These are phyloP conservation scores for Carollia perspicillata DNA, from an alignment of 2,113 vertebrate genomes.

Conservation along the genomic window DNA sequence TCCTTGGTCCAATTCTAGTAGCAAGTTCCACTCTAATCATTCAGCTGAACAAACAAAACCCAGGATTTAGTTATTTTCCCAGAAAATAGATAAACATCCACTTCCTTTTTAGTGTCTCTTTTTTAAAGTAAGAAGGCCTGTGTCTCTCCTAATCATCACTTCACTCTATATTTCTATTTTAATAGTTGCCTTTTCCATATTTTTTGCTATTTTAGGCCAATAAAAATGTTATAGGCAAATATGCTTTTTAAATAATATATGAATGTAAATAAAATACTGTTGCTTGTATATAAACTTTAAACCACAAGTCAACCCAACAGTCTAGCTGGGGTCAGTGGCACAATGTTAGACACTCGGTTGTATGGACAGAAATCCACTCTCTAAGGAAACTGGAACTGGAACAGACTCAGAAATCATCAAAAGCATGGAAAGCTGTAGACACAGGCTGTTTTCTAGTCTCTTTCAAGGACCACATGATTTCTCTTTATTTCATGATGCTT, in stretches of 20 bases:
- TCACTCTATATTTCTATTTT: conserved; percentile 72
- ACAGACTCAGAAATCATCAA: not conserved
- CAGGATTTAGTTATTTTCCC: conserved; percentile 85
- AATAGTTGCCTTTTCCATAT: conserved; percentile 67
- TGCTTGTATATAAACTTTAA: conserved; percentile 12
- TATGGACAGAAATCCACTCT: not conserved
- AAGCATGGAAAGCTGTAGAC: not conserved
- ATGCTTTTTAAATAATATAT: conserved; percentile 12
- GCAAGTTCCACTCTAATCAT: conserved; percentile 76
- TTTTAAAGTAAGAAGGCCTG: conserved; percentile 77
- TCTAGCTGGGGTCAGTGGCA: not conserved
- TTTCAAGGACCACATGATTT: not conserved
- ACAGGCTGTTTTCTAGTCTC: not conserved
- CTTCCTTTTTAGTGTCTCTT: conserved; percentile 82
- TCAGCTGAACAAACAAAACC: conserved; percentile 87
- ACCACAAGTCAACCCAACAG: not conserved
- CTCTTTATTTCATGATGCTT: not conserved
- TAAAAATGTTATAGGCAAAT: not conserved
- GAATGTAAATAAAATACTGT: not conserved
- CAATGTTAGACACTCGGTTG: not conserved
- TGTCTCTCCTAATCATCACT: conserved; percentile 75
- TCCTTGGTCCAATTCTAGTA: conserved; percentile 29
- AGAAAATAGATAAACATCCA: conserved; percentile 85
- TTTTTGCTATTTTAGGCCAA: conserved; percentile 46
- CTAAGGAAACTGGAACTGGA: not conserved